Base-by-base conservation (phyloP, 2,797 vertebrate genomes). In the Darevskia mixta region DNA sequence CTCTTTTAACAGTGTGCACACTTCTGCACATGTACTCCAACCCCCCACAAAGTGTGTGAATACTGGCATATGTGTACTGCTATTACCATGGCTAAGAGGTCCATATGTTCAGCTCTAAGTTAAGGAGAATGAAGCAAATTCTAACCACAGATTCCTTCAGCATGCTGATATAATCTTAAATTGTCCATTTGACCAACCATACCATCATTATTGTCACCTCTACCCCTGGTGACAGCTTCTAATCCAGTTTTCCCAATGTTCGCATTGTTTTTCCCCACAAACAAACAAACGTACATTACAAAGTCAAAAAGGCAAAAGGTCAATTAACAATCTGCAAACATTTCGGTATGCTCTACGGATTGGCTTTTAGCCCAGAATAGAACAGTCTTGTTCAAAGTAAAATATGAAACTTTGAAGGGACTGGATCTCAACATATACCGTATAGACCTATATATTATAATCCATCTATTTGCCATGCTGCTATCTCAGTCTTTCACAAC, bases 301-400 rank as follows among this genome's bases (percentile, higher is more conserved):
- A 93, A 89, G 69, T 27, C 9, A 87, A 84, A 78, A 86, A 45
- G 80, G 32, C 55, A 86, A 69, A 7, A 90, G 84, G 27, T 91
- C 67, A 92, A 86, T 90, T 89, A 91, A 18, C 55, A 86, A 0
- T 15, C 49, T 58, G 58, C 55, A 69, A 88, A 71, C 27, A 41
- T 71, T 45, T 69, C 7, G 29, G 8, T 66, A 76, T 58, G 35
- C 79, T 82, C 71, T 11, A 45, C 15, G 38, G 7, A 35, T 38
- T 82, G 82, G 43, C 64, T 71, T 32, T 8, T 10, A 71, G 66
- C 66, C 58, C 41, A 76, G 38, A 85, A 73, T 66, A 10, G 25
- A 87, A 43, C 20, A 66, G 32, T 29, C 17, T 32, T n/a, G 69
- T 61, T 35, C 45, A 43, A 79, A 88, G 27, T 25, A 43, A 72